These are phyloP conservation scores for Urophycis tenuis DNA, from an alignment of 2,797 vertebrate genomes.

Conservation along the genomic window DNA sequence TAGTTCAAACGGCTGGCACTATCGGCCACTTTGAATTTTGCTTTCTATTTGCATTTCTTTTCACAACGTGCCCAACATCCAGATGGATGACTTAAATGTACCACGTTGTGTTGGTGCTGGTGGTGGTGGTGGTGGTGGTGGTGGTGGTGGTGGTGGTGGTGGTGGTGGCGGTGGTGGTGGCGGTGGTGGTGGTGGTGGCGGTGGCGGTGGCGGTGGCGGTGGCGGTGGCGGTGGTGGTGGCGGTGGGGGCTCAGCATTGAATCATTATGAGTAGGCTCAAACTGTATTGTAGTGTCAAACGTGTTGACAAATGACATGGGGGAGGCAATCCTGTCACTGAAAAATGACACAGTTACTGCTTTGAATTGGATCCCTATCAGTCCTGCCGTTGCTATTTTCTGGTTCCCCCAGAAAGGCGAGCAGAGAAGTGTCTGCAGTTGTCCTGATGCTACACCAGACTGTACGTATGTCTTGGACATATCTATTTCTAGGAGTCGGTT, in stretches of 20 bases:
- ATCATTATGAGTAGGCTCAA: not conserved
- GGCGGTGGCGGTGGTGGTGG: no score
- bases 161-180: no score
- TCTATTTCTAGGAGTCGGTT: not conserved
- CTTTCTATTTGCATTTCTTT: not conserved
- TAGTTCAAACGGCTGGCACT: not conserved
- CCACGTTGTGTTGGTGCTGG: no score
- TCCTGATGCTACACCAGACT: not conserved
- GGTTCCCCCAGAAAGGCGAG: not conserved
- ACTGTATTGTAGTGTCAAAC: not conserved
- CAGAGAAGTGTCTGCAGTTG: not conserved
- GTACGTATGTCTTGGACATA: not conserved
- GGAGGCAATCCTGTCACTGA: not conserved
- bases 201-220: no score
- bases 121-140: no score
- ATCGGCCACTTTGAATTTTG: not conserved
- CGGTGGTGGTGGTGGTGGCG: no score
- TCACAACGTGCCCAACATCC: not conserved
- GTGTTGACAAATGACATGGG: not conserved
- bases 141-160: no score
- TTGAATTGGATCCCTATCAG: not conserved
- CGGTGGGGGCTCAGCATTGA: no score
- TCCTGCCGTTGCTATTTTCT: not conserved
- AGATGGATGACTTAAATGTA: no score
- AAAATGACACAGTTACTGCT: not conserved